Base-by-base conservation (phyloP, 2,888 invertebrate species). In the Sinopyrophorus schimmeli region DNA sequence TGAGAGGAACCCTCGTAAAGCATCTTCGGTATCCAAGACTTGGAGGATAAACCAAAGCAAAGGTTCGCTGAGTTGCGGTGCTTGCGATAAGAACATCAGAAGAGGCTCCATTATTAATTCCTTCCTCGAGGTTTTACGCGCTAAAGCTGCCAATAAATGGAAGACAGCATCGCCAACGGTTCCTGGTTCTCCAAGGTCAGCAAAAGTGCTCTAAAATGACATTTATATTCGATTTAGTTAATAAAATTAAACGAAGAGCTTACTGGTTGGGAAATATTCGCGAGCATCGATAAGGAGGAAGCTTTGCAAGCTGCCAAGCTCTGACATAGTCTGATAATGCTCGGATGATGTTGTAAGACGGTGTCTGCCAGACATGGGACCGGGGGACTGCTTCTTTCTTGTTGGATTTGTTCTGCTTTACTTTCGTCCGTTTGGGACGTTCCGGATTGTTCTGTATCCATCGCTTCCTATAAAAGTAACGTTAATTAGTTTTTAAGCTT, bases 81-180 rank as follows among this genome's bases (percentile, higher is more conserved):
- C 63, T 48, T 69, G 67, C 2, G 67, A 65, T 10, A 92, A 77
- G 71, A 85, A 90, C 54, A 83, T 80, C 64, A 87, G 80, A 23
- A 94, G 77, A 1, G 92, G 89, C 56, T 84, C 82, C 61, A 94
- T 81, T 65, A 93, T 82, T 43, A 87, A 77, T 14, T 82, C 80
- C 2, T 88, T 85, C 65, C 84, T 82, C 4, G 89, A 84, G 1
- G 91, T 85, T 63, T 86, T 84, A 28, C 81, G 80, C n/a, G 86
- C 84, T 52, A 94, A 76, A 2, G 86, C 84, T 16, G 86, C 81
- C 40, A 93, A 78, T 57, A 94, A 78, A 73, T 89, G 87, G 67
- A 91, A 92, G n/a, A 93, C 84, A 11, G 90, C 90, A 66, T 94
- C 93, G 1, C 89, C 88, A 39, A 92, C 83, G 0, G 89, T 87